Conservation (phyloP, 2,797 vertebrate genomes). For the Enteromius paludinosus region DNA sequence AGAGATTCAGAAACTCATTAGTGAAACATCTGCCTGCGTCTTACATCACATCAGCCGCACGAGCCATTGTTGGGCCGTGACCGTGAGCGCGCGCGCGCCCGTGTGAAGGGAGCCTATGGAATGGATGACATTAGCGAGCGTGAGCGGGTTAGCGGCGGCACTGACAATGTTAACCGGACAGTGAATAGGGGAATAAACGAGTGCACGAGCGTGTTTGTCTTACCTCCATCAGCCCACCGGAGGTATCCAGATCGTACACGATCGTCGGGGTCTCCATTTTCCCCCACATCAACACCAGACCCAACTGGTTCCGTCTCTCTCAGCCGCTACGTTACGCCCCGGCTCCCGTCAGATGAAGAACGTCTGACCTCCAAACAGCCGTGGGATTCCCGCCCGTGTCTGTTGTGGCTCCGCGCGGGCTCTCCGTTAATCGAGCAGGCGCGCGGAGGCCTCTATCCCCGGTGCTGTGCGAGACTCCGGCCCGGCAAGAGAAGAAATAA, state of each 20-base stretch:
- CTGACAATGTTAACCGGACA: background rate
- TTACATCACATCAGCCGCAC: constrained; percentile 19
- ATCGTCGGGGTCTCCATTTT: constrained; percentile 99
- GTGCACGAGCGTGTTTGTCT: constrained; percentile 50
- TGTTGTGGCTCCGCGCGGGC: constrained; percentile 39
- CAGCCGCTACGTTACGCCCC: background rate
- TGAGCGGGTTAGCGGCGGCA: constrained; percentile 3
- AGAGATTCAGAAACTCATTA: constrained; percentile 12
- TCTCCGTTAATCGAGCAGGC: constrained; percentile 53
- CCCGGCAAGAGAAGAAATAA: constrained; percentile 65
- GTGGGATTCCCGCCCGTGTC: constrained; percentile 12
- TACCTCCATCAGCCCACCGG: constrained; percentile 98
- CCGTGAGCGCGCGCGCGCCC: constrained; percentile 16
- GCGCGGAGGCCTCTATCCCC: constrained; percentile 67
- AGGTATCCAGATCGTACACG: constrained; percentile 98
- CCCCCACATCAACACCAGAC: constrained; percentile 91
- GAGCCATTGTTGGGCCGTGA: constrained; percentile 60
- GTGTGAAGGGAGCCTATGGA: background rate
- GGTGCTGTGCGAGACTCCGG: constrained; percentile 63
- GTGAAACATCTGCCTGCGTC: constrained; percentile 26
- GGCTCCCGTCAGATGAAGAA: background rate
- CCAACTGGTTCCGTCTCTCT: background rate
- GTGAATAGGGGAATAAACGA: background rate
- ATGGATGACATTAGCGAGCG: constrained; percentile 29
- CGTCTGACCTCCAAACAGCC: background rate